Base-by-base conservation (phyloP, 1,140 invertebrate genomes). In the Tribolium castaneum region DNA sequence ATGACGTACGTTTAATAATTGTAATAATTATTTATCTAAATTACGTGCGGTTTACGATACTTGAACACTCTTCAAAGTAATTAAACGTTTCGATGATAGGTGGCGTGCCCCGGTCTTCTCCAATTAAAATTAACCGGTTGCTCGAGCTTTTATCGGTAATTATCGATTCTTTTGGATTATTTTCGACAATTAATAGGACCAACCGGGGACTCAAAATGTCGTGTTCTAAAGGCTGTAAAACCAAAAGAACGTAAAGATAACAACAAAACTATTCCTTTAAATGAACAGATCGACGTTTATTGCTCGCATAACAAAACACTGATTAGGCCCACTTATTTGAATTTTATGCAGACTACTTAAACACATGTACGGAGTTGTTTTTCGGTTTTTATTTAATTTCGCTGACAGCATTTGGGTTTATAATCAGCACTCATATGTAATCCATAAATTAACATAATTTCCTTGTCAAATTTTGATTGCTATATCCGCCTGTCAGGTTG, bases 11-110 rank as follows among this genome's bases (percentile, higher is more conserved):
- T 30, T 66, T 66, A 66, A 66, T 66, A 66, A 66, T 66, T 66
- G 59, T 66, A 9, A 66, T 66, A 66, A 66, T 66, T 66, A 66
- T 66, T 66, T 66, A 66, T 66, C 59, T 66, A 66, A 66, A 66
- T 66, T 66, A 30, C 59, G 59, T 66, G 59, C 30, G 59, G 59
- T 66, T 59, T 66, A 66, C 59, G 59, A 66, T 66, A 66, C 59
- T 66, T 66, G 59, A 66, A 39, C 59, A 66, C 59, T 66, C 59
- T 66, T 35, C 12, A 13, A 19, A 35, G 25, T 66, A 66, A 66
- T 66, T 66, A 66, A 66, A 39, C 6, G 59, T n/a, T 10, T 34
- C n/a, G 30, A 25, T 66, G 59, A 66, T 66, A 66, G 59, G 59
- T 66, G 59, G 59, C 59, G 59, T 12, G 59, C 59, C 59, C 9